A percentile compares a stretch with the other conserved stretches of the same genome.
These are phyloP conservation scores for Mesitornis unicolor DNA, from an alignment of 2,113 vertebrate genomes.

Conservation along the genomic window DNA sequence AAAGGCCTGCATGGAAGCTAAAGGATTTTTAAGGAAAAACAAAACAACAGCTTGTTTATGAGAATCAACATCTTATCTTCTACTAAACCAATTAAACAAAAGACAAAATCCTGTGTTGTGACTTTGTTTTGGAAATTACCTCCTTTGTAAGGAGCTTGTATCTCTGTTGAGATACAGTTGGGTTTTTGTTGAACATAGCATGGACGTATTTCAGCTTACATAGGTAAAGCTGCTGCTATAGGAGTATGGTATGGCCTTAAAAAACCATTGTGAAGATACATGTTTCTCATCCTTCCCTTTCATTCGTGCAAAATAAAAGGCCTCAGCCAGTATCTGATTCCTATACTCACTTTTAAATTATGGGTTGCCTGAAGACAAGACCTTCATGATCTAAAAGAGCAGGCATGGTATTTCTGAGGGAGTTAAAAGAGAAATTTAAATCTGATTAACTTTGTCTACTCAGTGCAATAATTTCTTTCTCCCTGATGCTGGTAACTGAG, in stretches of 20 bases:
- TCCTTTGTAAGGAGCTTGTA: background rate
- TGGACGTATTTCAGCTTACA: background rate
- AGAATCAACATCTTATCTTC: constrained; percentile 1
- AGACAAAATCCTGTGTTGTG: background rate
- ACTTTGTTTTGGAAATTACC: background rate
- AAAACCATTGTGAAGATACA: background rate
- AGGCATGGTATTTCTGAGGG: background rate
- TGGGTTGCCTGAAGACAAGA: background rate
- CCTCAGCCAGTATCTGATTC: too few species aligned
- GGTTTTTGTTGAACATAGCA: background rate
- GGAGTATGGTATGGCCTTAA: accelerated
- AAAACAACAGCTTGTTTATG: background rate
- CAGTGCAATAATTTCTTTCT: background rate
- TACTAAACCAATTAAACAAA: background rate
- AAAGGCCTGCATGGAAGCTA: background rate
- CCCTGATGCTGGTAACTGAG: too few species aligned
- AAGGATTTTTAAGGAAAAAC: constrained; percentile 23
- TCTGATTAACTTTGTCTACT: background rate
- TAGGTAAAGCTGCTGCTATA: background rate
- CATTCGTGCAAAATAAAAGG: background rate
- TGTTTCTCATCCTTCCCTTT: background rate
- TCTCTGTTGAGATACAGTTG: background rate
- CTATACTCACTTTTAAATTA: background rate
- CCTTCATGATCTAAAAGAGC: background rate
- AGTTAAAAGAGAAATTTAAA: background rate